Evolutionary conservation across 2,797 vertebrate genomes (phyloP), one percentile per base, ranked within the genome.

Genomic region (Limosa lapponica): DNA sequence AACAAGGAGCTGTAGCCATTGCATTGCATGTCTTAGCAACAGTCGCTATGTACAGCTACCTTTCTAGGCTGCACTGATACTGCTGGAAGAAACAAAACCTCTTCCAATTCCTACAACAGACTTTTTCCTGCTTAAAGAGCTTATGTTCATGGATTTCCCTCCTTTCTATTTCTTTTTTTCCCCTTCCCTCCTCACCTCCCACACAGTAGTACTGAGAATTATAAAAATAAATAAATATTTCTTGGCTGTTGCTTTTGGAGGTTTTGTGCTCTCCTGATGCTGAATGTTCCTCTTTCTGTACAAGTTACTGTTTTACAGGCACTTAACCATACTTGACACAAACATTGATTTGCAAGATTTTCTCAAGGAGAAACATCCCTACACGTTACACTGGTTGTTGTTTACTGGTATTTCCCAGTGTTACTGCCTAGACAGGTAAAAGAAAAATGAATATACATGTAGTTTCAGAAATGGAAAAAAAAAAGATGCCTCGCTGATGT

Each of bases 231-330:
- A 36, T 32, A 37, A n/a, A 32, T 6, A 36, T 16, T 13, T 6
- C 52, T 73, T 37, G 65, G 17, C 48, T 77, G 25, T 90, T 83
- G 30, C 15, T 81, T 0, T 61, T 22, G 17, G 44, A 54, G 41
- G 6, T 58, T 87, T 62, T 82, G 48, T 55, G 36, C n/a, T 74
- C 25, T 77, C 71, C 27, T 52, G 25, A 3, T 86, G 44, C 51
- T 44, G 39, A 54, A 17, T 49, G 34, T 37, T 71, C 37, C 34
- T 61, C 16, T 64, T 86, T 66, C n/a, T 82, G 7, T 66, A 36
- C 17, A 44, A 73, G 87, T 80, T 94, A 92, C 87, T 80, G 64
- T 91, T 93, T 93, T 75, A 51, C 36, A 49, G 51, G 13, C 54
- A 36, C 51, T 93, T 91, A 84, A 83, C 46, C n/a, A 27, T 3